A percentile compares a stretch with the other conserved stretches of the same genome.
These are phyloP conservation scores for Panthera uncia DNA, from an alignment of 2,113 vertebrate species.

Conservation along the genomic window DNA sequence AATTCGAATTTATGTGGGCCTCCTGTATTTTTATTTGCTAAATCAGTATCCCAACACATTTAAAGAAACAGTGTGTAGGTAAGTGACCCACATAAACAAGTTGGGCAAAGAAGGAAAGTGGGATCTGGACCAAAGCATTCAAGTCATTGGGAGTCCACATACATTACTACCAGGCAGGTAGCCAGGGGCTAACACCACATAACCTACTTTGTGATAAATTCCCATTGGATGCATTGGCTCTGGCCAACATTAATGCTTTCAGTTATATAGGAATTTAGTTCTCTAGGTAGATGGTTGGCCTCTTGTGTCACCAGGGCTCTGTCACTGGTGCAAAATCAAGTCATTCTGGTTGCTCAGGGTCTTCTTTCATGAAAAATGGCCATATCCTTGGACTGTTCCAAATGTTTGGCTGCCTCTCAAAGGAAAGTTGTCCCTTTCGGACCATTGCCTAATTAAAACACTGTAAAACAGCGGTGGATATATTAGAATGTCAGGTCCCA, in stretches of 20 bases:
- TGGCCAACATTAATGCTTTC: not conserved
- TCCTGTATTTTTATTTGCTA: conserved; percentile 26
- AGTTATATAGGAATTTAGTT: not conserved
- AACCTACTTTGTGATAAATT: not conserved
- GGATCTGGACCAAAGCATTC: not conserved
- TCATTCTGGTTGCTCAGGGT: not conserved
- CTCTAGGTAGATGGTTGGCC: not conserved
- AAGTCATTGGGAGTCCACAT: not conserved
- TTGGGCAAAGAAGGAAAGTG: not conserved
- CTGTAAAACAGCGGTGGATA: not conserved
- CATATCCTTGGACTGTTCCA: not conserved
- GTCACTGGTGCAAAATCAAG: not conserved
- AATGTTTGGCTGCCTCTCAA: not conserved
- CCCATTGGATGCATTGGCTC: not conserved
- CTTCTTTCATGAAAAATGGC: not conserved
- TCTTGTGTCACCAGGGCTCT: not conserved
- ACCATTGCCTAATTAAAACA: not conserved
- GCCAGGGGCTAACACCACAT: not conserved
- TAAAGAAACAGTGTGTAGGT: not conserved
- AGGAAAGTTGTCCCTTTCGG: not conserved
- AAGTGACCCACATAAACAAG: not conserved
- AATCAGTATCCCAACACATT: not conserved
- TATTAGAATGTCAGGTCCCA: not conserved
- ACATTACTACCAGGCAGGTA: not conserved
- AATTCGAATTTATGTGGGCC: not conserved